Percentiles rank a stretch among this genome's conserved stretches.
Evolutionary conservation across 2,113 vertebrate genomes (phyloP).

Genomic region (Muscicapa adusta): DNA sequence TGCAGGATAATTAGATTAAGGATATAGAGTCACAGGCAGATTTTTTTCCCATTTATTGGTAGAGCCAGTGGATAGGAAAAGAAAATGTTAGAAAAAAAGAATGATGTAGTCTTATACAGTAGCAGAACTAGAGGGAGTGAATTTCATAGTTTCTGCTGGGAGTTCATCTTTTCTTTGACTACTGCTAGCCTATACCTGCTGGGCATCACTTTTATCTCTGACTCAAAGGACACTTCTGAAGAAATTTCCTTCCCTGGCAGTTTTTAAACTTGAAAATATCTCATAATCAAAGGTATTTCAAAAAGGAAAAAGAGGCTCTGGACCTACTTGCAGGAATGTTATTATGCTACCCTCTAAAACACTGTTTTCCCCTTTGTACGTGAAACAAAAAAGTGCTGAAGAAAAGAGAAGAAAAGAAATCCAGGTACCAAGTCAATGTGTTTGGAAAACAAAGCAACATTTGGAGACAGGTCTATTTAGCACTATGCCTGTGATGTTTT

Average conservation of each 20-base stretch:
- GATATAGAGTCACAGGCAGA: background rate
- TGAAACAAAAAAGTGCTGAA: background rate
- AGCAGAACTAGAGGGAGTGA: conserved; percentile 5
- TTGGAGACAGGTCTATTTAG: background rate
- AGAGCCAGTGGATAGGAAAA: background rate
- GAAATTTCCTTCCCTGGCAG: background rate
- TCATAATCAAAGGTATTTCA: conserved; percentile 4
- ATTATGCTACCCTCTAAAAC: background rate
- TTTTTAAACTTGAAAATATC: conserved; percentile 14
- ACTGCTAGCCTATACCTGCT: conserved; percentile 27
- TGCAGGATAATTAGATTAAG: background rate
- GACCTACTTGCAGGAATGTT: background rate
- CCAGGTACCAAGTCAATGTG: background rate
- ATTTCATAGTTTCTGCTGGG: conserved; percentile 25
- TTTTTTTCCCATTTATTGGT: background rate
- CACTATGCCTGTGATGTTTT: background rate
- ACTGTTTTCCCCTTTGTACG: accelerated
- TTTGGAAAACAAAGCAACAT: background rate
- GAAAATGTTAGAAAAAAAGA: background rate
- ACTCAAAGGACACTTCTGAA: conserved; percentile 50
- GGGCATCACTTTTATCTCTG: conserved; percentile 55
- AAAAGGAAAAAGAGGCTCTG: background rate
- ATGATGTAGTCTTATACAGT: background rate
- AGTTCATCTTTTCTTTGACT: conserved; percentile 28
- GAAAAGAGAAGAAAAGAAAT: background rate